A percentile compares a stretch with the other conserved stretches of the same genome.
These are phyloP conservation scores for Osmoderma eremita DNA, from an alignment of 2,888 invertebrate genomes.

Conservation along the genomic window DNA sequence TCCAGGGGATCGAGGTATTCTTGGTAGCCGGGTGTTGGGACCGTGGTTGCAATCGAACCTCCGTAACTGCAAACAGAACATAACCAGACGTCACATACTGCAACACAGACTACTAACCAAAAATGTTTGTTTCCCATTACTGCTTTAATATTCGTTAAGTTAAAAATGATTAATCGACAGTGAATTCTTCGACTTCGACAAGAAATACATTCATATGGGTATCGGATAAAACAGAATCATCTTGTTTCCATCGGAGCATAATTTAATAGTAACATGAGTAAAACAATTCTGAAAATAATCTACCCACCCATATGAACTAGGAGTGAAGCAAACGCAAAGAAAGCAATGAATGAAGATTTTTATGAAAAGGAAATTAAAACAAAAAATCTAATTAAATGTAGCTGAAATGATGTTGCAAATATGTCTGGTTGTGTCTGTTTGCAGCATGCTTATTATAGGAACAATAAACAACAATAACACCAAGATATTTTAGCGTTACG, in stretches of 20 bases:
- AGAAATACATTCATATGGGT: neutral
- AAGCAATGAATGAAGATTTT: no score
- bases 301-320: neutral
- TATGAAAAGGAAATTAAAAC: no score
- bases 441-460: conserved; percentile 60
- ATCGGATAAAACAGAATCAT: neutral
- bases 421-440: conserved; percentile 65
- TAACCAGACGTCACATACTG: conserved; percentile 65
- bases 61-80: conserved; percentile 63
- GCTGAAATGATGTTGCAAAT: conserved; percentile 56
- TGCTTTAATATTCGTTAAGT: no score
- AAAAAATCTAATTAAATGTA: conserved; percentile 8
- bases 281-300: neutral
- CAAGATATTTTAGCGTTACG: conserved; percentile 4
- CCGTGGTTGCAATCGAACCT: conserved; percentile 60
- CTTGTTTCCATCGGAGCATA: no score
- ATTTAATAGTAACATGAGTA: no score
- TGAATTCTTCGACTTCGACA: no score
- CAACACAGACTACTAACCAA: conserved; percentile 60
- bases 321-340: neutral
- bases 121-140: neutral
- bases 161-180: no score
- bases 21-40: conserved; percentile 54
- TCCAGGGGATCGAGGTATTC: conserved; percentile 61
- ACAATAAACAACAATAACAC: conserved; percentile 10